Base-by-base conservation (phyloP, 2,113 vertebrate species). In the Edolisoma coerulescens region DNA sequence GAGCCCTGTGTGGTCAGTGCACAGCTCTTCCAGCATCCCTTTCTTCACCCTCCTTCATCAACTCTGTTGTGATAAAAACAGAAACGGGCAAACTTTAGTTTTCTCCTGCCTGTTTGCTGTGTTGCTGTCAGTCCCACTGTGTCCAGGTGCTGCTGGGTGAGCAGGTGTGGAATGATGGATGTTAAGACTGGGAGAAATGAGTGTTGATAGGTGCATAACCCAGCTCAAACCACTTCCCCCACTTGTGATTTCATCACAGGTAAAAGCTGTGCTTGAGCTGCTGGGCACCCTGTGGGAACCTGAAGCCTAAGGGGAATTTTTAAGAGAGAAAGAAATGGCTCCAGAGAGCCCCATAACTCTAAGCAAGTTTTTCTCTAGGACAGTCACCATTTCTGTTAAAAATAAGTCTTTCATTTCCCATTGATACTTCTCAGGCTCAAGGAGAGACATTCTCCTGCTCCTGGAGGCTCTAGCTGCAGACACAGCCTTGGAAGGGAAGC, bases 401-500 rank as follows among this genome's bases (percentile, higher is more conserved):
- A 92, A 69, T 13, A 42, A 91, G 37, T 23, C 70, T 57, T 79
- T 79, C 14, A 5, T 89, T 84, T 96, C 93, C 81, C 53, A 61
- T 54, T 84, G 77, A 63, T 69, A 13, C 16, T 80, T 90, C 45
- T 87, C 70, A 70, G 70, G 50, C 87, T 95, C 78, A 69, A 80
- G 87, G 63, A 87, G 89, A 83, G 44, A 67, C 57, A 27, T 73
- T 79, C 70, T 87, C 28, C 49, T 91, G 84, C 57, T 96, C 45
- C 95, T 96, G 89, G 86, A 95, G 93, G 91, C 89, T 84, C 32
- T 49, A 87, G 87, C 84, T 95, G 78, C 93, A 96, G 95, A 94
- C 89, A 91, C 81, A 89, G 95, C 94, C 89, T 69, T 95, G 95
- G 95, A 96, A 96, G 81, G 90, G 84, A 95, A 95, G 69, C 39